Conservation (phyloP, 1,140 invertebrate species). For the Drosophila funebris region DNA sequence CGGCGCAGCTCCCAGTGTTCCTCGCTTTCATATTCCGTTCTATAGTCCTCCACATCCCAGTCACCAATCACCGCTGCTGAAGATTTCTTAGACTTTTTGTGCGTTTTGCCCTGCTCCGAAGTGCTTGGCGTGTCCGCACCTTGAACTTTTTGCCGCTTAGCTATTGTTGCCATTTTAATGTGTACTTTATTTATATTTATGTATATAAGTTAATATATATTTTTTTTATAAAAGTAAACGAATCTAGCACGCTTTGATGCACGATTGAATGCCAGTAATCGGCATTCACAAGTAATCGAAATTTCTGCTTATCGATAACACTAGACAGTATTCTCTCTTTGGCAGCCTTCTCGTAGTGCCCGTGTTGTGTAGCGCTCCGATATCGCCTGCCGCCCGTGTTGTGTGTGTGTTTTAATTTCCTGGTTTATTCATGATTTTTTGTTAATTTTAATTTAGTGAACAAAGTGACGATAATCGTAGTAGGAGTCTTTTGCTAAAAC, state of each 20-base stretch:
- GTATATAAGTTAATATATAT: background rate
- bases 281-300: slow-evolving; percentile 21
- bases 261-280: slow-evolving; percentile 22
- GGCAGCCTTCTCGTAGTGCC: slow-evolving; percentile 22
- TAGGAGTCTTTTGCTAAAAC: slow-evolving; percentile 13
- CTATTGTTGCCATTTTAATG: slow-evolving; percentile 45
- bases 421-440: slow-evolving; percentile 75
- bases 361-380: slow-evolving; percentile 42
- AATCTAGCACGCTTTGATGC: slow-evolving; percentile 16
- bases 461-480: slow-evolving; percentile 29
- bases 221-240: slow-evolving; percentile 11
- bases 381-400: slow-evolving; percentile 54
- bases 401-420: slow-evolving; percentile 73
- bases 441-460: slow-evolving; percentile 64
- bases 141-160: slow-evolving; percentile 25
- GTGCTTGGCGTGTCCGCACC: slow-evolving; percentile 4
- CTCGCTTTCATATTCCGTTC: slow-evolving; percentile 90
- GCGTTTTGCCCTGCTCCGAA: slow-evolving; percentile 12
- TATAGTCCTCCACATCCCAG: slow-evolving; percentile 88
- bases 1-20: slow-evolving; percentile 92
- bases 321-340: slow-evolving; percentile 32
- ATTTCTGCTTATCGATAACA: slow-evolving; percentile 34
- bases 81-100: slow-evolving; percentile 20
- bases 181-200: background rate
- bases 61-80: slow-evolving; percentile 29